A percentile compares a stretch with the other conserved stretches of the same genome.
Conservation (phyloP, 2,888 invertebrate genomes). For the Cataglyphis cursor region DNA sequence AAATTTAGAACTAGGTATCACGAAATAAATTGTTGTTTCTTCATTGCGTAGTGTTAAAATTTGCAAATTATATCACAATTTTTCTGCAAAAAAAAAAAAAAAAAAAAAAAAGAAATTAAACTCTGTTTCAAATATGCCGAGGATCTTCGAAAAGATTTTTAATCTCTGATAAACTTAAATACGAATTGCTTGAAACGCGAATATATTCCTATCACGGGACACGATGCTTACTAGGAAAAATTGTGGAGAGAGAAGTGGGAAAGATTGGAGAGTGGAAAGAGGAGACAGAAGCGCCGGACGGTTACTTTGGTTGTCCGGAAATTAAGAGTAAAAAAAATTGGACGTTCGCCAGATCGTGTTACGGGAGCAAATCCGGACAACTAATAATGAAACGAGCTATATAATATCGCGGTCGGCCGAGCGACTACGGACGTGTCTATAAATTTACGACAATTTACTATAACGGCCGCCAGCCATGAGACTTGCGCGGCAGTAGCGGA, state of each 20-base stretch:
- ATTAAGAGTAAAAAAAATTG: conserved; percentile 74
- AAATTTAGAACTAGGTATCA: neutral
- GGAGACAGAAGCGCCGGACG: conserved; percentile 38
- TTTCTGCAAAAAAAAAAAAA: neutral
- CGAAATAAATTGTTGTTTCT: conserved; percentile 11
- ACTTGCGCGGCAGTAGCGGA: conserved; percentile 53
- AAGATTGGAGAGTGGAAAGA: conserved; percentile 14
- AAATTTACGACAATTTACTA: conserved; percentile 71
- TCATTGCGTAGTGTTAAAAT: neutral
- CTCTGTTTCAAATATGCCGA: neutral
- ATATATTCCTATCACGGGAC: conserved; percentile 34
- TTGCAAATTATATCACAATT: neutral
- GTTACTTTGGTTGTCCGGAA: conserved; percentile 65
- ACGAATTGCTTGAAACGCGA: conserved; percentile 15
- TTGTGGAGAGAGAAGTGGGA: conserved; percentile 43
- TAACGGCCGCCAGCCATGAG: conserved; percentile 65
- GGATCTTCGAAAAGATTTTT: neutral
- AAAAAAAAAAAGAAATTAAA: neutral
- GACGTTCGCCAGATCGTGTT: conserved; percentile 73
- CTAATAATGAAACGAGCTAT: conserved; percentile 74
- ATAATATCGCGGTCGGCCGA: conserved; percentile 42
- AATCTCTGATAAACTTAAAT: conserved; percentile 11
- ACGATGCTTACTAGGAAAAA: conserved; percentile 34
- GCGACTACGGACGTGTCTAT: conserved; percentile 59
- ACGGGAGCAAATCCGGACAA: conserved; percentile 72